Evolutionary conservation across 2,888 invertebrate species (phyloP).

Genomic region (Serrognathus titanus): DNA sequence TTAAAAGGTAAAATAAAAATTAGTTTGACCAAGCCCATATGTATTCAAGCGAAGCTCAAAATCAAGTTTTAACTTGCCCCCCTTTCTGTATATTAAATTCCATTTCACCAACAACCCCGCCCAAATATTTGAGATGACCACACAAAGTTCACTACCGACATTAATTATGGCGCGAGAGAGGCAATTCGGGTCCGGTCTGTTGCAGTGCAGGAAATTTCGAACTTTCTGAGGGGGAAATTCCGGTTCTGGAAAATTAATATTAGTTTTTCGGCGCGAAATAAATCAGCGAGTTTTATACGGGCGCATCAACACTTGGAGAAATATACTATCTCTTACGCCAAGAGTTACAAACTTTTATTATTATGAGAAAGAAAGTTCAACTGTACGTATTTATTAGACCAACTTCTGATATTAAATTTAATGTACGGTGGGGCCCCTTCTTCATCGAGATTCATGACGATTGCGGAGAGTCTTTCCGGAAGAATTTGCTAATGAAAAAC

Average conservation of each 20-base stretch:
- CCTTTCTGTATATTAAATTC: no score
- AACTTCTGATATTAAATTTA: constrained; percentile 24
- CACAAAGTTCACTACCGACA: neutral
- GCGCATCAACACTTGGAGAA: neutral
- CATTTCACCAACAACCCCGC: no score
- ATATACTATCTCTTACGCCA: neutral
- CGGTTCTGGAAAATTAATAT: neutral
- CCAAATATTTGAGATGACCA: constrained; percentile 2
- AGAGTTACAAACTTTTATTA: neutral
- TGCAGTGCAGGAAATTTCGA: no score
- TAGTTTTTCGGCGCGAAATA: neutral
- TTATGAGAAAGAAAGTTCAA: neutral
- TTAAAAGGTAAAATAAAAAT: no score
- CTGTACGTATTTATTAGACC: constrained; percentile 19
- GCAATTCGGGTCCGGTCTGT: no score
- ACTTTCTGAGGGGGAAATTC: neutral
- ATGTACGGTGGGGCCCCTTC: constrained; percentile 13
- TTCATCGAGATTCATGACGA: no score
- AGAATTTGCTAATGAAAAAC: no score
- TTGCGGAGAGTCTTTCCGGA: no score
- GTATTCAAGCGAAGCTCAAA: no score
- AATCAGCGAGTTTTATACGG: neutral
- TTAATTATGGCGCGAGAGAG: neutral
- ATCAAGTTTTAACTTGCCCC: no score
- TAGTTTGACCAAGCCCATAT: no score